A percentile compares a stretch with the other conserved stretches of the same genome.
Evolutionary conservation across 2,797 vertebrate genomes (phyloP).

Genomic region (Spinibarbus caldwelli): DNA sequence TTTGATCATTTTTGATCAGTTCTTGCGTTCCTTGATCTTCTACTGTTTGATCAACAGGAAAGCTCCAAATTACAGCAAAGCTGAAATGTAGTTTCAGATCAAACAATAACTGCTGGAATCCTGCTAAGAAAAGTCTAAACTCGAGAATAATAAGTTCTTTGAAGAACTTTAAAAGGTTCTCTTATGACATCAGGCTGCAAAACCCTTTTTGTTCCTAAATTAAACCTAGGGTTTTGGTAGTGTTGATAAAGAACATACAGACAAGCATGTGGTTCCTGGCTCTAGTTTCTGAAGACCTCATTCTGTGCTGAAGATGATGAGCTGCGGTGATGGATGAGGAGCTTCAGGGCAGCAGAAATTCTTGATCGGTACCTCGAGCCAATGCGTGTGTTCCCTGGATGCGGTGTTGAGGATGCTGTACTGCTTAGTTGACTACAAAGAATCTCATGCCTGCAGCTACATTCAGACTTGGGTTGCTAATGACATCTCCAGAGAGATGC

Average conservation of each 20-base stretch:
- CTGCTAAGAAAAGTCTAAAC: background rate
- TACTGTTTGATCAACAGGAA: no score
- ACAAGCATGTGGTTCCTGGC: background rate
- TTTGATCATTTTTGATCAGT: no score
- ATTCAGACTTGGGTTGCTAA: conserved; percentile 64
- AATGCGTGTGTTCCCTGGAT: conserved; percentile 59
- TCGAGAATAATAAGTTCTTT: background rate
- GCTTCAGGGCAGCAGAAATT: conserved; percentile 60
- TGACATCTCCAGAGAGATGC: conserved; percentile 69
- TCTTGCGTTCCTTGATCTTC: no score
- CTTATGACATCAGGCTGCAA: background rate
- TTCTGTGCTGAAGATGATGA: conserved; percentile 45
- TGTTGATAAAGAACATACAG: background rate
- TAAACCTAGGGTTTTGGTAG: background rate
- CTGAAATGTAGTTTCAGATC: background rate
- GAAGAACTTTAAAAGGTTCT: background rate
- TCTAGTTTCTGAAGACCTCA: conserved; percentile 39
- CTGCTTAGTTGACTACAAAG: conserved; percentile 56
- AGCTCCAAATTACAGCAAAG: no score
- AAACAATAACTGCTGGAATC: background rate
- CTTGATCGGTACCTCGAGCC: conserved; percentile 70
- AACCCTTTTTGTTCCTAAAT: background rate
- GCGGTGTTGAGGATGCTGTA: conserved; percentile 66
- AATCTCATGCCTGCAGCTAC: conserved; percentile 52
- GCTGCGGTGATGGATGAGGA: conserved; percentile 57